These are phyloP conservation scores for Ictidomys tridecemlineatus DNA, from an alignment of 2,113 vertebrate genomes.

Conservation along the genomic window DNA sequence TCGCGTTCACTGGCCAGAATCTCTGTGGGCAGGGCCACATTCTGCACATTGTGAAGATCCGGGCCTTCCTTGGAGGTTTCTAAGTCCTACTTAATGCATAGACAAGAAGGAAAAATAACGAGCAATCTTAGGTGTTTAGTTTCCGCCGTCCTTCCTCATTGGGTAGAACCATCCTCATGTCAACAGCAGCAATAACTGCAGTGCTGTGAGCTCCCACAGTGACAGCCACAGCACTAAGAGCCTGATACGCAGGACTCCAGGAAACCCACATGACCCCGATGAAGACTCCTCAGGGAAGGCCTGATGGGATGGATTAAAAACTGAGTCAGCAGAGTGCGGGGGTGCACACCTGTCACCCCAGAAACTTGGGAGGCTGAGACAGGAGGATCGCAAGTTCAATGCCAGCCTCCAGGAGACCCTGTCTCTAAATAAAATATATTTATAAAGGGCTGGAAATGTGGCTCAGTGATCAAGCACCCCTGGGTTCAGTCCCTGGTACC, in stretches of 20 bases:
- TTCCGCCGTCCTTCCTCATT: background rate
- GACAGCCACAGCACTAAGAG: background rate
- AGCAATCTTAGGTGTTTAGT: no score
- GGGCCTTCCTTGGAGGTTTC: background rate
- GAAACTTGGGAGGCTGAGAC: no score
- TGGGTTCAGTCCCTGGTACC: no score
- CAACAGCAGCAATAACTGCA: accelerated
- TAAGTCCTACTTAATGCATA: background rate
- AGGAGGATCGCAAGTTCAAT: no score
- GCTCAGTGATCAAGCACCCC: no score
- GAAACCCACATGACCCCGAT: background rate
- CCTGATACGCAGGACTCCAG: background rate
- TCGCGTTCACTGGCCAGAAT: background rate
- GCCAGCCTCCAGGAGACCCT: no score
- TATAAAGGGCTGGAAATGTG: no score
- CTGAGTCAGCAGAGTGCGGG: background rate
- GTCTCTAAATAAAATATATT: no score
- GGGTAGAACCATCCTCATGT: background rate
- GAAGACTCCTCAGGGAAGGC: no score
- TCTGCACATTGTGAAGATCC: background rate
- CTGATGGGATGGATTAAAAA: background rate
- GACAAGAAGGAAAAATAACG: background rate
- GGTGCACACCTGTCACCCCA: no score
- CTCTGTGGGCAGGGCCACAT: no score
- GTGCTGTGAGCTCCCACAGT: background rate